A percentile compares a stretch with the other conserved stretches of the same genome.
Conservation (phyloP, 2,888 invertebrate genomes). For the Lypha dubia region DNA sequence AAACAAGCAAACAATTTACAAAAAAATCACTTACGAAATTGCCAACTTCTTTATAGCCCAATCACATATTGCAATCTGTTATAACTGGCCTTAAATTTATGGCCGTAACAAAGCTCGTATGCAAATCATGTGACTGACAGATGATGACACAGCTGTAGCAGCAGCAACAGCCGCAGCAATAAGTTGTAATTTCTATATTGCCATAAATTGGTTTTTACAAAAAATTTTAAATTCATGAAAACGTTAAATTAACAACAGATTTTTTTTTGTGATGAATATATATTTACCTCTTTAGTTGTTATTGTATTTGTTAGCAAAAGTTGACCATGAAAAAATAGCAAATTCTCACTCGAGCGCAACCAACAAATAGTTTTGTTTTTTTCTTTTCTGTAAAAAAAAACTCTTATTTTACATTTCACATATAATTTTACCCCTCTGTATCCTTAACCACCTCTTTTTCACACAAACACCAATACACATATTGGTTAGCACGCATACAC, state of each 20-base stretch:
- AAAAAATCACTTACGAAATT: too few relatives aligned
- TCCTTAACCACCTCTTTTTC: slow-evolving; percentile 16
- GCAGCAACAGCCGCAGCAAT: neutral
- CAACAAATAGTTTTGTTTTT: slow-evolving; percentile 62
- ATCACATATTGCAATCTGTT: neutral
- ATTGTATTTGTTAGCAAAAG: slow-evolving; percentile 60
- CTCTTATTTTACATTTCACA: slow-evolving; percentile 54
- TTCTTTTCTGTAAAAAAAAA: slow-evolving; percentile 51
- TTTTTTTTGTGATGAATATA: neutral
- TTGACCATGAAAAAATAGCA: slow-evolving; percentile 72
- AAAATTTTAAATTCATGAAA: slow-evolving; percentile 43
- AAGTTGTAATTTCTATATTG: slow-evolving; percentile 42
- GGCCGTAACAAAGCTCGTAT: slow-evolving; percentile 27
- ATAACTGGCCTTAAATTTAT: neutral
- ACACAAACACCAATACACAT: slow-evolving; percentile 16
- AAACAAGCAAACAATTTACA: too few relatives aligned
- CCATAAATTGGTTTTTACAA: slow-evolving; percentile 33
- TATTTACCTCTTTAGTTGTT: slow-evolving; percentile 19
- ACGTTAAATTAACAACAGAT: slow-evolving; percentile 58
- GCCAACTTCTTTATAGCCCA: too few relatives aligned
- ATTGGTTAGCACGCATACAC: slow-evolving; percentile 43
- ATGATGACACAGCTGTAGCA: slow-evolving; percentile 14
- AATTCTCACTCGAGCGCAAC: slow-evolving; percentile 71
- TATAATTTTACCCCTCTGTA: slow-evolving; percentile 27
- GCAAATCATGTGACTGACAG: slow-evolving; percentile 48